Conservation (phyloP, 2,888 invertebrate genomes). For the Protodeltote pygarga region DNA sequence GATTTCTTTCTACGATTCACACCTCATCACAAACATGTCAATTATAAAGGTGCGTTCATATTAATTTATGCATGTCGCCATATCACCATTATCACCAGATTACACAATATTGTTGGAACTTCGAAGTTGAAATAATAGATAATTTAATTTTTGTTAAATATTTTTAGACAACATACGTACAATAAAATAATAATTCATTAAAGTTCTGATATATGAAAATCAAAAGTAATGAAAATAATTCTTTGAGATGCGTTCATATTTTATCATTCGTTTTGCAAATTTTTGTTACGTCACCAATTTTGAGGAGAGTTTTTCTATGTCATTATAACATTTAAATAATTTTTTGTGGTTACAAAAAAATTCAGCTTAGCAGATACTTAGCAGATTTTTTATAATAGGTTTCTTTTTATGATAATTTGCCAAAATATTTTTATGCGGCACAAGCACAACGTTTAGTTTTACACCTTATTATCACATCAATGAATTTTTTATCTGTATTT, state of each 20-base stretch:
- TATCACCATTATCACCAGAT: conserved; percentile 27
- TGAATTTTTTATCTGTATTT: too few relatives aligned
- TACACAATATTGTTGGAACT: conserved; percentile 17
- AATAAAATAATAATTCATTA: not conserved
- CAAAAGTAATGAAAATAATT: not conserved
- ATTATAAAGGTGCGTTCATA: conserved; percentile 67
- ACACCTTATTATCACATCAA: too few relatives aligned
- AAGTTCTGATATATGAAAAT: not conserved
- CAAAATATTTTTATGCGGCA: too few relatives aligned
- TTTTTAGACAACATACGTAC: not conserved
- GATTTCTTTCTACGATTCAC: conserved; percentile 78
- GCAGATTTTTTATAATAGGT: too few relatives aligned
- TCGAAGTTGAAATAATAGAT: not conserved
- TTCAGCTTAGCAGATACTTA: not conserved
- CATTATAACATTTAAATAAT: not conserved
- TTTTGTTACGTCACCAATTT: conserved; percentile 18
- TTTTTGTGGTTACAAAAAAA: not conserved
- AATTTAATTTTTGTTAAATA: fast-evolving
- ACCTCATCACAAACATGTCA: conserved; percentile 87
- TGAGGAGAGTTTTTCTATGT: not conserved
- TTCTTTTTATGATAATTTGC: too few relatives aligned
- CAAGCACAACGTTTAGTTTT: too few relatives aligned
- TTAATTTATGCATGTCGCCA: too few relatives aligned
- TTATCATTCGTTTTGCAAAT: conserved; percentile 1
- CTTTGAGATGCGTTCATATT: conserved; percentile 26